Conservation (phyloP, 2,797 vertebrate species). For the Diplodus sargus region DNA sequence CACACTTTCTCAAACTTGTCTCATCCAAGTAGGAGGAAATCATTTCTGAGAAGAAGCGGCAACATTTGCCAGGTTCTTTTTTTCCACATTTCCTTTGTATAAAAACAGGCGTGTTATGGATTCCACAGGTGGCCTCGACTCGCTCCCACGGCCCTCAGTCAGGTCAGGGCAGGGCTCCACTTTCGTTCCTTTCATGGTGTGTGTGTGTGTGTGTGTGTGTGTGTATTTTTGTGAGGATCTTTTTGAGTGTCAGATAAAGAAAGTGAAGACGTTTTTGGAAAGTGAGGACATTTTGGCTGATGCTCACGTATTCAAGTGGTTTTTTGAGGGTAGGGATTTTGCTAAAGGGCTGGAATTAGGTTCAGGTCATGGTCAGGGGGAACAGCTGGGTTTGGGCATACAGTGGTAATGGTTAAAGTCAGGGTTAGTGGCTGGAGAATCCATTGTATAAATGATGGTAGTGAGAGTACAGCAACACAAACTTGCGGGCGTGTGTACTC, state of each 20-base stretch:
- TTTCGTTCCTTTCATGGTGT: neutral
- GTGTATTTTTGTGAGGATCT: neutral
- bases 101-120: conserved; percentile 75
- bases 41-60: conserved; percentile 62
- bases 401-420: neutral
- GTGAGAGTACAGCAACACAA: neutral
- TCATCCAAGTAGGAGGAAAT: conserved; percentile 62
- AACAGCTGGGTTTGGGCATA: too few relatives aligned
- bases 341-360: neutral
- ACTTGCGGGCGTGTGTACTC: neutral
- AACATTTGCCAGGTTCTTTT: conserved; percentile 58
- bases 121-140: conserved; percentile 68
- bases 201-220: conserved; percentile 1
- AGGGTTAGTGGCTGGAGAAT: neutral
- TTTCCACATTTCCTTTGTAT: conserved; percentile 62
- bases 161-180: conserved; percentile 38
- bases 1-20: conserved; percentile 52
- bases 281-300: neutral
- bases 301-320: neutral
- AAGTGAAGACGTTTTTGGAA: neutral
- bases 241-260: neutral
- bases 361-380: too few relatives aligned
- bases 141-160: conserved; percentile 52
- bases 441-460: neutral
- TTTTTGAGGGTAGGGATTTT: neutral